Percentiles rank a stretch among this genome's conserved stretches.
Evolutionary conservation across 2,888 invertebrate genomes (phyloP).

Genomic region (Tipula vernalis): DNA sequence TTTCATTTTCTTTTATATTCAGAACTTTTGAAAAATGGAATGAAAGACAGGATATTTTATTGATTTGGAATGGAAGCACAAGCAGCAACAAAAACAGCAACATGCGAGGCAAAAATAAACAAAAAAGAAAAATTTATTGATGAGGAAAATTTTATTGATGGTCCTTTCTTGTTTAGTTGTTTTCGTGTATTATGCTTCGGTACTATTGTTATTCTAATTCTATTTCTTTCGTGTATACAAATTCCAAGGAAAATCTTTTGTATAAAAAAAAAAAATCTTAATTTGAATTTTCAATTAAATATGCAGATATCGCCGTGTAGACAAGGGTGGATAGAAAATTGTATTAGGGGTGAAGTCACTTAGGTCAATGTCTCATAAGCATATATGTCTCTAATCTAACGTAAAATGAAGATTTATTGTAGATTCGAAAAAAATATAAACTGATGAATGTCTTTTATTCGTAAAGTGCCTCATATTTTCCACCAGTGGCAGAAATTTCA

Average conservation of each 20-base stretch:
- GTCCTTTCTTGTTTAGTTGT: neutral
- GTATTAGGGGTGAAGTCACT: neutral
- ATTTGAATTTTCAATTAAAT: neutral
- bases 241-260: neutral
- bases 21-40: neutral
- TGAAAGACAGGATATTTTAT: neutral
- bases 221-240: neutral
- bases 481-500: no score
- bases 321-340: neutral
- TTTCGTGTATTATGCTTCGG: neutral
- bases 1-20: neutral
- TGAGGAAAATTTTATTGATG: neutral
- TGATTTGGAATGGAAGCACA: neutral
- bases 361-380: neutral
- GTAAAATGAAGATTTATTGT: no score
- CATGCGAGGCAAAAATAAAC: neutral
- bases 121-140: neutral
- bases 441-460: no score
- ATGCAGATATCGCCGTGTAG: neutral
- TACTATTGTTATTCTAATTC: neutral
- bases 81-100: neutral
- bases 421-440: no score
- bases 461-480: no score
- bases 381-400: neutral
- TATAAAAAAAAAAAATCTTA: neutral